Evolutionary conservation across 1,140 invertebrate species (phyloP), one percentile per base, ranked within the genome.

Genomic region (Drosophila sucinea): DNA sequence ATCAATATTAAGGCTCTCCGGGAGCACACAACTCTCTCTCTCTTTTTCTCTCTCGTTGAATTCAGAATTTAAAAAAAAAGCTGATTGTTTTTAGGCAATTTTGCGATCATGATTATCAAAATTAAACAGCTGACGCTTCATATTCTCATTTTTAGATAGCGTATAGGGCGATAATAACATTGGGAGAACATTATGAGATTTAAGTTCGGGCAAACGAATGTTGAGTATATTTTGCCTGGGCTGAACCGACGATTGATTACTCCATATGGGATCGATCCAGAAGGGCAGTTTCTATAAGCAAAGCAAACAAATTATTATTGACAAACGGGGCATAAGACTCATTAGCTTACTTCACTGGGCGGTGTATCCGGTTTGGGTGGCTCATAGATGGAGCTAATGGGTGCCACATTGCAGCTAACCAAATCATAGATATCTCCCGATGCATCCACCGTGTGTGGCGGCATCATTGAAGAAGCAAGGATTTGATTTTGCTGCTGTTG

Each of bases 281-380:
- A 81, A 92, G 0, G 91, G 90, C 30, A 91, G 32, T 73, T 83
- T 87, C 83, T 77, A 29, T 76, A 67, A 51, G 32, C 23, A 41
- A 23, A 27, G 32, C 8, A 25, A 32, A 4, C 7, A 41, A n/a
- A 60, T 60, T n/a, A 35, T 38, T 17, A 57, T 23, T 4, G 27
- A 61, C n/a, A 23, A 5, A 40, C 5, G 25, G 17, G 40, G 11
- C 29, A 11, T 5, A 62, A 60, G 4, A 40, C 17, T 17, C 51
- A 41, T 58, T 55, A 67, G 60, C 67, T 90, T 79, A 35, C 93
- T 60, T 93, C 80, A 5, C 82, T 66, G 17, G 91, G 90, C 35
- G 92, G 90, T 33, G 92, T 92, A 83, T 93, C 92, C 1, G 92
- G 91, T 73, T 93, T 93, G 3, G 92, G 91, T 25, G 93, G 92